These are phyloP conservation scores for Cepaea hortensis DNA, from an alignment of 2,888 invertebrate genomes.

Conservation along the genomic window DNA sequence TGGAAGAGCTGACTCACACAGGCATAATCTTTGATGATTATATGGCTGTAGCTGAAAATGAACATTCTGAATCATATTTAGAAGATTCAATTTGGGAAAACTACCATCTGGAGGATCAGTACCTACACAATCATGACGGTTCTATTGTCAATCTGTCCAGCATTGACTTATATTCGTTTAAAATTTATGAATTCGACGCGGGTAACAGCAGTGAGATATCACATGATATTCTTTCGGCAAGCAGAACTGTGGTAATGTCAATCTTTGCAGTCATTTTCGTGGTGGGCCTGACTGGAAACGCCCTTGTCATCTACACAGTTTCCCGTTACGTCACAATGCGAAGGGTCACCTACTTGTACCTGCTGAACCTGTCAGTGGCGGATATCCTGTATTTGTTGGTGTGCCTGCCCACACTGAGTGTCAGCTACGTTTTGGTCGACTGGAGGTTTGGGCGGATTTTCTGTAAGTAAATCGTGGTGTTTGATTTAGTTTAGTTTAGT, in stretches of 20 bases:
- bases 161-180: background rate
- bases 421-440: constrained; percentile 86
- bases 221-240: background rate
- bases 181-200: background rate
- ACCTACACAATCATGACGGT: background rate
- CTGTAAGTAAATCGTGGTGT: constrained; percentile 81
- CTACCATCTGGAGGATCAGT: constrained; percentile 8
- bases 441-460: constrained; percentile 93
- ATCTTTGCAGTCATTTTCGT: constrained; percentile 33
- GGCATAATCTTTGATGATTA: too few species aligned
- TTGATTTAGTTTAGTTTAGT: too few species aligned
- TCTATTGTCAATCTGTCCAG: constrained; percentile 8
- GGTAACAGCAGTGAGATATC: background rate
- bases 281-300: constrained; percentile 46
- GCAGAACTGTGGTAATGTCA: constrained; percentile 27
- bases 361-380: constrained; percentile 77
- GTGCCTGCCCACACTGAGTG: constrained; percentile 92
- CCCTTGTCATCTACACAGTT: constrained; percentile 51
- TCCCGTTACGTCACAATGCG: constrained; percentile 52
- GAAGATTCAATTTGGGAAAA: background rate
- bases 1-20: too few species aligned
- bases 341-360: constrained; percentile 58
- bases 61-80: background rate
- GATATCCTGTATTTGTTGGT: constrained; percentile 91
- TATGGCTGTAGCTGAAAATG: background rate